Evolutionary conservation across 2,113 vertebrate species (phyloP), one percentile per base, ranked within the genome.

Genomic region (Pagrus major): DNA sequence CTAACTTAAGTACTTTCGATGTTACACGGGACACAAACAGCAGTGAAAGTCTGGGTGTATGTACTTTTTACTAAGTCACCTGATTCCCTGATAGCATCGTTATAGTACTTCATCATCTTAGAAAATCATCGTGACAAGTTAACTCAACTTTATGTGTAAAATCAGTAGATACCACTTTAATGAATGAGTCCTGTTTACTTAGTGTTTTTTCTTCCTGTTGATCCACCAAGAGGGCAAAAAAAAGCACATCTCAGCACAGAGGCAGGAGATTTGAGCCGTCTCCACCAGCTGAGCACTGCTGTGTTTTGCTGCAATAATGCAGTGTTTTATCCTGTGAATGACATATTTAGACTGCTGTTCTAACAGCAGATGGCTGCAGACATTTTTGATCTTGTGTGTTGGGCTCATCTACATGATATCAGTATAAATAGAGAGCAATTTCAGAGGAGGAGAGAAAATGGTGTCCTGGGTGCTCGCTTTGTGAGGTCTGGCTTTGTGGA

Each of bases 341-440:
- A 44, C 56, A 21, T 41, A 16, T 15, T 27, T 42, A 52, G 49
- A 56, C 55, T 37, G n/a, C 44, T 54, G 42, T 18, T 59, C 16
- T 44, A 59, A 71, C 67, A 77, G 52, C 78, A 82, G 71, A 37
- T 20, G 41, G 63, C 68, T 78, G 64, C 54, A 80, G 64, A 52
- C 37, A 61, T 46, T 25, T 46, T 66, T 55, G 33, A 2, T 42
- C 46, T 59, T 20, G 9, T 73, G 74, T 49, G 52, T 84, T 31
- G 47, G 25, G 11, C 37, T 46, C 56, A 71, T 78, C 16, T 49
- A n/a, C 60, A 49, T 41, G 14, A 61, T 21, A 41, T 76, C 59
- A 8, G 23, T 11, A 58, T 44, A 35, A 71, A 68, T 11, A 35
- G 65, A 52, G 47, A 20, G 16, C 4, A 10, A 25, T 27, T 46